Evolutionary conservation across 2,888 invertebrate species (phyloP).

Genomic region (Stenotaenia linearis): DNA sequence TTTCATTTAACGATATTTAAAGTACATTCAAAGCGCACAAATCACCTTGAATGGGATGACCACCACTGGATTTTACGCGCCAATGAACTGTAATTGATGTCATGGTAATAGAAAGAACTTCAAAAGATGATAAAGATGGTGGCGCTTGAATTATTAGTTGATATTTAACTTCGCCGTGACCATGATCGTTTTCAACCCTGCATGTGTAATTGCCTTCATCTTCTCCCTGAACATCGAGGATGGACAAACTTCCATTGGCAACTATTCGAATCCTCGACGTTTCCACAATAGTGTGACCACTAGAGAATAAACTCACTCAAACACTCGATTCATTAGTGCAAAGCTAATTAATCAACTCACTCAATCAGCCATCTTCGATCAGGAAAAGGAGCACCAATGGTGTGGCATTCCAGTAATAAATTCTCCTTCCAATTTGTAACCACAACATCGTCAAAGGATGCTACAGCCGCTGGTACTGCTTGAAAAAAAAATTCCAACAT

Average conservation of each 20-base stretch:
- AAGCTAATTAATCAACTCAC: constrained; percentile 27
- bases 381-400: constrained; percentile 36
- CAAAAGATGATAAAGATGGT: constrained; percentile 27
- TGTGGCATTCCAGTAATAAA: constrained; percentile 32
- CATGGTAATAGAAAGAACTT: constrained; percentile 30
- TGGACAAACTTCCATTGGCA: constrained; percentile 29
- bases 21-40: neutral
- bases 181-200: constrained; percentile 32
- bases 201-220: constrained; percentile 33
- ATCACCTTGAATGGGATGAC: constrained; percentile 32
- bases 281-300: constrained; percentile 29
- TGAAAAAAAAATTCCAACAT: neutral
- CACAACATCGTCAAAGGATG: constrained; percentile 35
- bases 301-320: constrained; percentile 30
- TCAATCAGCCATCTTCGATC: constrained; percentile 35
- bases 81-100: constrained; percentile 32
- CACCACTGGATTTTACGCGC: constrained; percentile 31
- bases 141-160: constrained; percentile 32
- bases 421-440: constrained; percentile 36
- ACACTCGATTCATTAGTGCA: neutral
- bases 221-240: constrained; percentile 29
- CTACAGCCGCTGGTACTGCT: constrained; percentile 37
- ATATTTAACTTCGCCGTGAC: constrained; percentile 32
- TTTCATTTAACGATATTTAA: neutral
- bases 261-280: constrained; percentile 27